These are phyloP conservation scores for Agriotes lineatus DNA, from an alignment of 2,888 invertebrate genomes.

Conservation along the genomic window DNA sequence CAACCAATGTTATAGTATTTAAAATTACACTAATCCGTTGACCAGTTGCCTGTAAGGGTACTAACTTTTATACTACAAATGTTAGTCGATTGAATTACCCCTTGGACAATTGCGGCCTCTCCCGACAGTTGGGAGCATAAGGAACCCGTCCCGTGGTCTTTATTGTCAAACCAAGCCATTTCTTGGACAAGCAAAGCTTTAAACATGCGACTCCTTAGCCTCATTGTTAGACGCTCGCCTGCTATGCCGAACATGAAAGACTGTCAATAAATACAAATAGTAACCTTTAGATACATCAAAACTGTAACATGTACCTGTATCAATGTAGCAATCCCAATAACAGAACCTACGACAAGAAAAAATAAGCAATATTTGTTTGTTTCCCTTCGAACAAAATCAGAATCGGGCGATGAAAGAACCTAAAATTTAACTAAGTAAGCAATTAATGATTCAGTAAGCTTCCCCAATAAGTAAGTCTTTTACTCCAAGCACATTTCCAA, in stretches of 20 bases:
- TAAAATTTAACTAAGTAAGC: slow-evolving; percentile 51
- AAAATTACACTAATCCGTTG: slow-evolving; percentile 83
- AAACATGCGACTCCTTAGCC: slow-evolving; percentile 77
- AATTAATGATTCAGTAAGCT: neutral
- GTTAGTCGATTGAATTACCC: no score
- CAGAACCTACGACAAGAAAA: slow-evolving; percentile 76
- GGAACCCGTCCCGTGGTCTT: slow-evolving; percentile 79
- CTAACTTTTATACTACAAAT: no score
- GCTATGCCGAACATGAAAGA: slow-evolving; percentile 74
- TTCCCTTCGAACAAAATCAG: slow-evolving; percentile 69
- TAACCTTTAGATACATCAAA: neutral
- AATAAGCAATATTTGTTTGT: slow-evolving; percentile 74
- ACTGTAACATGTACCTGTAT: slow-evolving; percentile 68
- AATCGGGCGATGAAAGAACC: slow-evolving; percentile 68
- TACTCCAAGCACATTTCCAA: slow-evolving; percentile 79
- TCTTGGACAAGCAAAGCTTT: slow-evolving; percentile 79
- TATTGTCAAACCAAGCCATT: slow-evolving; percentile 81
- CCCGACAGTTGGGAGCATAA: slow-evolving; percentile 81
- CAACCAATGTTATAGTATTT: slow-evolving; percentile 78
- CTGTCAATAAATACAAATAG: neutral
- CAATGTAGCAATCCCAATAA: slow-evolving; percentile 75
- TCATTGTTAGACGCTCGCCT: slow-evolving; percentile 82
- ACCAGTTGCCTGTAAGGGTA: slow-evolving; percentile 87
- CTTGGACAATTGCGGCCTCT: slow-evolving; percentile 84
- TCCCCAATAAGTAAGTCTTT: no score